Evolutionary conservation across 2,113 vertebrate species (phyloP).

Genomic region (Osmerus mordax): DNA sequence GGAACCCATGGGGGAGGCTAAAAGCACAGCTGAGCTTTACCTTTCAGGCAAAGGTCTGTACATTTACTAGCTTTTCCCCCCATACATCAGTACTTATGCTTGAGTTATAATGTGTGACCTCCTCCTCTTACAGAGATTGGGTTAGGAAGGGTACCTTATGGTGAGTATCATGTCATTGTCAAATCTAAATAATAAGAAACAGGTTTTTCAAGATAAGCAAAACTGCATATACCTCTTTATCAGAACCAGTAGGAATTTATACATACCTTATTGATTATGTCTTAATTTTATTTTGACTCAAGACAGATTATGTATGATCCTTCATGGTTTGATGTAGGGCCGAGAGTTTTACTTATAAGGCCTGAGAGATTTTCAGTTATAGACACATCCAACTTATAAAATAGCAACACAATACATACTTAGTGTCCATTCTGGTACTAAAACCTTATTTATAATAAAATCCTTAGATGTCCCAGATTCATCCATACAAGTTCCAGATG

Average conservation of each 20-base stretch:
- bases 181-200: too few relatives aligned
- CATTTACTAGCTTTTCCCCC: background rate
- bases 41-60: conserved; percentile 85
- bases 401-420: background rate
- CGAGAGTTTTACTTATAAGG: too few relatives aligned
- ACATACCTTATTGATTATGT: too few relatives aligned
- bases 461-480: conserved; percentile 81
- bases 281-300: too few relatives aligned
- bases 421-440: background rate
- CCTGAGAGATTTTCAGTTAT: background rate
- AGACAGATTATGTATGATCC: too few relatives aligned
- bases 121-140: conserved; percentile 81
- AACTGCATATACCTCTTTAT: conserved; percentile 4
- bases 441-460: conserved; percentile 26
- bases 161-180: conserved; percentile 65
- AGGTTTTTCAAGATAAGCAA: conserved; percentile 14
- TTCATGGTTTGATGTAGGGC: too few relatives aligned
- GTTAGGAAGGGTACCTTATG: conserved; percentile 81
- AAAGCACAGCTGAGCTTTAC: conserved; percentile 88
- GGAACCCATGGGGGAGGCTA: conserved; percentile 85
- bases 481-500: conserved; percentile 66
- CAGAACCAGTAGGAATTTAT: too few relatives aligned
- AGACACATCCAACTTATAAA: background rate
- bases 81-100: conserved; percentile 1
- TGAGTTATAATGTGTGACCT: conserved; percentile 49